Conservation (phyloP, 2,888 invertebrate species). For the Ditylenchus weischeri region DNA sequence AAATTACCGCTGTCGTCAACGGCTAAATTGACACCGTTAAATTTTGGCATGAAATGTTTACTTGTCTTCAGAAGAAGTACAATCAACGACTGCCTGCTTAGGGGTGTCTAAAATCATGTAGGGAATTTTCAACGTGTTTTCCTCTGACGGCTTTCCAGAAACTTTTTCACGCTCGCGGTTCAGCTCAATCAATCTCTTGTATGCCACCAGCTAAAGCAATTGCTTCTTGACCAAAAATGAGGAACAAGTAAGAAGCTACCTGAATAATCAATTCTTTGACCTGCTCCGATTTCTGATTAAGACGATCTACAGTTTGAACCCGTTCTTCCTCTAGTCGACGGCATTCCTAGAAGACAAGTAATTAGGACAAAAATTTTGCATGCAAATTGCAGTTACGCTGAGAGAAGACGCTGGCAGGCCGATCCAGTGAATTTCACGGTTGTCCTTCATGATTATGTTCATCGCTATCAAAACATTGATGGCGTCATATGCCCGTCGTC, state of each 20-base stretch:
- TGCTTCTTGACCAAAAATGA: background rate
- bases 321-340: too few species aligned
- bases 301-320: too few species aligned
- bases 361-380: too few species aligned
- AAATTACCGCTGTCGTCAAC: too few species aligned
- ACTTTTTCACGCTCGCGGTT: constrained; percentile 70
- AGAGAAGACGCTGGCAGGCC: constrained; percentile 72
- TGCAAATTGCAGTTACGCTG: background rate
- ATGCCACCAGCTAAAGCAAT: constrained; percentile 75
- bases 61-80: too few species aligned
- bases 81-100: too few species aligned
- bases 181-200: constrained; percentile 89
- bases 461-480: constrained; percentile 98
- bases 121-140: constrained; percentile 91
- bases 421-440: constrained; percentile 97
- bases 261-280: too few species aligned
- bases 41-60: too few species aligned
- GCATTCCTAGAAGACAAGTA: too few species aligned
- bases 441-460: constrained; percentile 99
- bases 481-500: constrained; percentile 95
- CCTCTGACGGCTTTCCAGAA: constrained; percentile 67
- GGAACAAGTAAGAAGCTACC: too few species aligned
- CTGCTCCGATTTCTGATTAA: too few species aligned
- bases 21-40: background rate
- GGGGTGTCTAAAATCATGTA: constrained; percentile 68